These are phyloP conservation scores for Atlantisia rogersi DNA, from an alignment of 2,113 vertebrate species.

Conservation along the genomic window DNA sequence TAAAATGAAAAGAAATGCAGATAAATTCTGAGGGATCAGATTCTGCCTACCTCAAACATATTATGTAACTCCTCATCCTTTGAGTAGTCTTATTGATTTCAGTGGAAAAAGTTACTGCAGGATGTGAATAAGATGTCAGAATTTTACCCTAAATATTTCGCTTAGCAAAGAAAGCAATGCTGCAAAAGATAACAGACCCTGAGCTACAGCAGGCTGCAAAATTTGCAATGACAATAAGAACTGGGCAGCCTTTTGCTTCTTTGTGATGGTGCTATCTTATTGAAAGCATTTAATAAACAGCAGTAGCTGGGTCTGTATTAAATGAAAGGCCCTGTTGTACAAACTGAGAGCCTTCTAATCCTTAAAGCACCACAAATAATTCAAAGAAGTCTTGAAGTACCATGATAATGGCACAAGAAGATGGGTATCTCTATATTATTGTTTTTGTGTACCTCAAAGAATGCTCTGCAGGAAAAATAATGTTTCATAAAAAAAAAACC, in stretches of 20 bases:
- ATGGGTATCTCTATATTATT: slow-evolving; percentile 44
- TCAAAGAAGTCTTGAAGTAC: slow-evolving; percentile 46
- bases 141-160: slow-evolving; percentile 16
- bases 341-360: slow-evolving; percentile 1
- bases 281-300: slow-evolving; percentile 25
- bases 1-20: not conserved
- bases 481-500: not conserved
- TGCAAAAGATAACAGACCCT: not conserved
- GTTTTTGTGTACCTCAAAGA: slow-evolving; percentile 46
- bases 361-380: not conserved
- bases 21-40: not conserved
- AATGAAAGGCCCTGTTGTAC: not conserved
- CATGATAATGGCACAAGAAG: not conserved
- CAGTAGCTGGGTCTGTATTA: not conserved
- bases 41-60: not conserved
- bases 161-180: not conserved
- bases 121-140: not conserved
- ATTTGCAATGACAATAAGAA: not conserved
- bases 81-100: not conserved
- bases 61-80: not conserved
- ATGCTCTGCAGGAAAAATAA: not conserved
- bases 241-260: not conserved
- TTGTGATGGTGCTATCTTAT: not conserved
- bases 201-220: not conserved
- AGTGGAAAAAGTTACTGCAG: not conserved